phyloP scores from a whole-genome alignment of 2,113 vertebrate genomes.

The Anhinga rufa region DNA sequence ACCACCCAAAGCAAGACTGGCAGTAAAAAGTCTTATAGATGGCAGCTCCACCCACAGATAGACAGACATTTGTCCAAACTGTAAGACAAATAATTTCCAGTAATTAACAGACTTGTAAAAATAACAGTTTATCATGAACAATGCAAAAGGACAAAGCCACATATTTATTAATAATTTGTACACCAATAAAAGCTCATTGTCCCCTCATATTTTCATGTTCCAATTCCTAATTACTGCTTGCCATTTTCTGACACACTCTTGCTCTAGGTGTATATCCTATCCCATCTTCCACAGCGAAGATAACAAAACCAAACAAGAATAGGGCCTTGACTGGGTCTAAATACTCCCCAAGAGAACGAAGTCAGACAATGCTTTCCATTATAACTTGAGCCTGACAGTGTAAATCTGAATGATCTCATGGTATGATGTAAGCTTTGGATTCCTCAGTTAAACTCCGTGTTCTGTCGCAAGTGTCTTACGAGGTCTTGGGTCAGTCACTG shows the following conservation, averaged over 20 bases:
- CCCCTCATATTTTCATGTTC: not conserved
- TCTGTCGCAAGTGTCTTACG: not conserved
- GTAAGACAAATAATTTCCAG: not conserved
- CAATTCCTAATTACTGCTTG: not conserved
- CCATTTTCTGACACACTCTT: not conserved
- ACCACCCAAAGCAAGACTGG: not conserved
- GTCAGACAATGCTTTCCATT: not conserved
- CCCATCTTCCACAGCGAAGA: not conserved
- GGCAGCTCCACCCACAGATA: not conserved
- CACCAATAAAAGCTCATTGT: not conserved
- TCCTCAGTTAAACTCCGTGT: not conserved
- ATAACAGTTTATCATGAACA: not conserved
- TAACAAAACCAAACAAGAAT: not conserved
- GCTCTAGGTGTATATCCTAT: not conserved
- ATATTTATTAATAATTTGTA: not conserved
- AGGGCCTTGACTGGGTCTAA: not conserved
- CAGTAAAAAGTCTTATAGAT: not conserved
- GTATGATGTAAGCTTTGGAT: not conserved
- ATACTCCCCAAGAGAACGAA: not conserved
- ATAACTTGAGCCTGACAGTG: not conserved
- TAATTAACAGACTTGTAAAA: not conserved
- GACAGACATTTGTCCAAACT: not conserved
- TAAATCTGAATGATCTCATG: not conserved
- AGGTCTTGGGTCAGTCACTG: not conserved
- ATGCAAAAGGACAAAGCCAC: not conserved